Base-by-base conservation (phyloP, 2,888 invertebrate species). In the Chaetoderma sp. region DNA sequence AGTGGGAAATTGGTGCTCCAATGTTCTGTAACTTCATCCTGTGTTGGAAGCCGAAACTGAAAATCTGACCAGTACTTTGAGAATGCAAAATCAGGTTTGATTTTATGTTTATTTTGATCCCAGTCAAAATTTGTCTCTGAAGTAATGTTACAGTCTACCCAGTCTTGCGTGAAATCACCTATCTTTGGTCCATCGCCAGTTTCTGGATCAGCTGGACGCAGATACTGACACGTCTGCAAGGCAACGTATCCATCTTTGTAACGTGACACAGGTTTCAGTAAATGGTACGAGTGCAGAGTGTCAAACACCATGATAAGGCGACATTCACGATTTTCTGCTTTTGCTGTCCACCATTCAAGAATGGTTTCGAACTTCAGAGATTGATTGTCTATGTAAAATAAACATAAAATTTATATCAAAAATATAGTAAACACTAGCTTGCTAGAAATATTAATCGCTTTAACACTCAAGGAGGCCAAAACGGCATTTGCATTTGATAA, bases 271-370 rank as follows among this genome's bases (percentile, higher is more conserved):
- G 73, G 67, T 32, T 75, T 70, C n/a, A 82, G 71, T 86, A 86
- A 86, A 65, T 73, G 65, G 67, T 78, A 76, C 8, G 85, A 82
- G 61, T 81, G 67, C 21, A 72, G 71, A 4, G 83, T 76, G 68
- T 86, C 86, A 30, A 84, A 73, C 1, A 86, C 73, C 4, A 86
- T 72, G 33, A 86, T 76, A 16, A 86, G 78, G 0, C 86, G 72
- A 30, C 83, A 71, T 21, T 79, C 83, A 25, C 73, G 73, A 1
- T 71, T 69, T 3, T 42, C 67, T 56, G 79, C 78, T 56, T 76
- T 76, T 42, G 75, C 73, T 25, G 68, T 50, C 85, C 85, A 86
- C 82, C 81, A 81, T 50, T 82, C 81, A 44, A 85, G 55, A 30
- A 86, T 59, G 8, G 75, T 78, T 27, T 80, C 77, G 18, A 83